Base-by-base conservation (phyloP, 1,140 invertebrate species). In the Diorhabda sublineata region DNA sequence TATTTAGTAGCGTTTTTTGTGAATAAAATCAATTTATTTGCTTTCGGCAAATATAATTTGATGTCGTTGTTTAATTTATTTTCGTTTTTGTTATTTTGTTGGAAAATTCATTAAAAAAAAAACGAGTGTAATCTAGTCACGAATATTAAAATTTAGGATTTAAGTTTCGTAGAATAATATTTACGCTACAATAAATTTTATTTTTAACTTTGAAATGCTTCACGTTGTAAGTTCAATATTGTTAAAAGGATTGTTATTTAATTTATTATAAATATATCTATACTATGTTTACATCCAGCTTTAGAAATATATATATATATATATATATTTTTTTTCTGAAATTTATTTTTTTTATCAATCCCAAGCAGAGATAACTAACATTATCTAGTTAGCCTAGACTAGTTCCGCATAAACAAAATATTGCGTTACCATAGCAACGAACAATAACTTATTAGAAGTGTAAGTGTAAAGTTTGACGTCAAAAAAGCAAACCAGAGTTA, bases 51-150 rank as follows among this genome's bases (percentile, higher is more conserved):
- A 8, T 58, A 68, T 42, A 45, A 7, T 68, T 64, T 64, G n/a
- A 56, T 71, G 43, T 68, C 65, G 9, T 64, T 73, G 57, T 52
- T n/a, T 52, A 8, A n/a, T 52, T 52, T 52, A 52, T 52, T 3
- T 52, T 8, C 2, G 6, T 8, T 8, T 52, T 52, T 52, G n/a
- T 52, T 52, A 2, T 69, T 66, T 69, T 63, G 60, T 71, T 71
- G 70, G 6, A 70, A 42, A 43, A 56, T 64, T 67, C 71, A 66
- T 60, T 44, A 52, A 8, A 8, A 52, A 8, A 8, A 59, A 66
- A 74, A 71, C 71, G 73, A 74, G 73, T 74, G 71, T 59, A 71
- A 65, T 74, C 71, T 74, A 74, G 73, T 74, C 71, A 74, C n/a
- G 47, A 26, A 26, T 26, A 52, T 52, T 52, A 6, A 52, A 52